Base-by-base conservation (phyloP, 1,140 invertebrate species). In the Bombus fervidus region DNA sequence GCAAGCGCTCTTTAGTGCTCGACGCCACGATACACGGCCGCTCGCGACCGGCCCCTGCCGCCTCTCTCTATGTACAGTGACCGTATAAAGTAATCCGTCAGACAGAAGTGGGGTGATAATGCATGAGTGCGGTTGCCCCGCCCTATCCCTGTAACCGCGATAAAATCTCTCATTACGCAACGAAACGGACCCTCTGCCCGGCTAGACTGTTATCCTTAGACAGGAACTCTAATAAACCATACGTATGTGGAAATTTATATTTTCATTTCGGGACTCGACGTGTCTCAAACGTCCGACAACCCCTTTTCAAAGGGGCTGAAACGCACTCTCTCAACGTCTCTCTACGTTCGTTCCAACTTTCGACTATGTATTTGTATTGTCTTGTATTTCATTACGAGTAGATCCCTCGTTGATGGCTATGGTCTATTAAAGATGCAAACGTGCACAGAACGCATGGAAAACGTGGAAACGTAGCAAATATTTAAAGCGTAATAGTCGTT, bases 101-200 rank as follows among this genome's bases (percentile, higher is more conserved):
- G 90, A 91, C 90, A 91, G 90, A 89, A 87, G 88, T 85, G 91
- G 92, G 87, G 90, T 94, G 93, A 94, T 94, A 94, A 94, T 94
- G 93, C 91, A 92, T 92, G 92, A 93, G 93, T 91, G 91, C 93
- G 87, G 86, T 91, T 85, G 93, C 94, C 92, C 93, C 94, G 94
- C 93, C 94, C 93, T 93, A 94, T 93, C 92, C 93, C 93, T 94
- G 94, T 94, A 92, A 91, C 91, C 87, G 84, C 91, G 92, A 94
- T 94, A 94, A 93, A 93, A 94, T 94, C 94, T 93, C 93, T 94
- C 92, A 94, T 94, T 94, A 93, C 93, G 91, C 93, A 94, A 94
- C 92, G 92, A 91, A 92, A 92, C 92, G 91, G 92, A 93, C 92
- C 93, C 92, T 94, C 93, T 92, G 92, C 89, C 74, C 86, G 90